Base-by-base conservation (phyloP, 2,113 vertebrate genomes). In the Salvelinus alpinus region DNA sequence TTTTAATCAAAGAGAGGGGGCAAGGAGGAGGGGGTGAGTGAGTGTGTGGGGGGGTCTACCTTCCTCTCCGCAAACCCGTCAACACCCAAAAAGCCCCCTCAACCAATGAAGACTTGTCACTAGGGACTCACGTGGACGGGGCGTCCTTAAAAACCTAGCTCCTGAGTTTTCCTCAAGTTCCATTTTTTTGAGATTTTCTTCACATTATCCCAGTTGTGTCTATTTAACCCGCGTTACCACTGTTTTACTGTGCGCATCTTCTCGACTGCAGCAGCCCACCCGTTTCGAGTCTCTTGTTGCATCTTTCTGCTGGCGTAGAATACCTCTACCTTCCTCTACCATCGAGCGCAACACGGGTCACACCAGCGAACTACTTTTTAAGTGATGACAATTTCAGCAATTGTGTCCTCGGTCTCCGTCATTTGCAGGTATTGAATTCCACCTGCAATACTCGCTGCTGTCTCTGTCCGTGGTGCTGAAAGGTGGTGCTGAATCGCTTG, bases 1-100 rank as follows among this genome's bases (percentile, higher is more conserved):
- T 95, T 94, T 95, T 96, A 94, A 96, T 97, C 94, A 95, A 93
- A 94, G 94, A 92, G 92, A 93, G 85, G 88, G 88, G 95, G 92
- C 89, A 85, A 91, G 87, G 89, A 78, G 75, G 22, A 69, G 66
- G 73, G 9, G 0, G 48, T 34, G 70, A 79, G 38, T 44, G 38
- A 11, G 9, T 11, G 38, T 11, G 91, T 88, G 38, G 38, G 90
- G 90, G 91, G 88, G 90, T 88, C 89, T 87, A 89, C 81, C 90
- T 90, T 87, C 85, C 72, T 89, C 83, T 90, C 84, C 75, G 48
- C 75, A 71, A 87, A 80, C 86, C 91, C 90, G 94, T 95, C 94
- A 94, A 93, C 94, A 94, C 91, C 94, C 88, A 91, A 84, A 85
- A 94, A 94, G 91, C 91, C 83, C 64, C 85, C 82, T 80, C 92